Percentiles rank a stretch among this genome's conserved stretches.
These are phyloP conservation scores for Stigmatopora nigra DNA, from an alignment of 2,113 vertebrate genomes.

Conservation along the genomic window DNA sequence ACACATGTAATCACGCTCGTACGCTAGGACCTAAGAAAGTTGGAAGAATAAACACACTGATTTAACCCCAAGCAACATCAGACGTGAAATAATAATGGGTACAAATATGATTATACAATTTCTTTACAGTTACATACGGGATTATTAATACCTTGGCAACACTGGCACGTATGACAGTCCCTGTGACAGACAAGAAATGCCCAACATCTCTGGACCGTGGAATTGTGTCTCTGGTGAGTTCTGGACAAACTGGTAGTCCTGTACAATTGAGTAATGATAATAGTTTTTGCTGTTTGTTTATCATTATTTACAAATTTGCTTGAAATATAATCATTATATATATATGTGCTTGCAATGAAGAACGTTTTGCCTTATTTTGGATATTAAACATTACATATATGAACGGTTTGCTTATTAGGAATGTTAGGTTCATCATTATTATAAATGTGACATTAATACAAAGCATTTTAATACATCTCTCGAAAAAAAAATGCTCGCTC, in stretches of 20 bases:
- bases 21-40: slow-evolving; percentile 75
- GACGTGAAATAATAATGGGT: background rate
- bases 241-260: slow-evolving; percentile 92
- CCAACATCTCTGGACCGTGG: slow-evolving; percentile 85
- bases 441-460: no score
- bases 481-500: no score
- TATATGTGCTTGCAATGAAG: no score
- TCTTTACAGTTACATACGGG: no score
- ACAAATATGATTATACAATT: no score
- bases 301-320: no score
- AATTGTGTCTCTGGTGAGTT: slow-evolving; percentile 88
- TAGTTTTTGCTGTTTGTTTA: background rate
- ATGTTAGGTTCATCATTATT: no score
- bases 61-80: background rate
- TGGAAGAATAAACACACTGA: background rate
- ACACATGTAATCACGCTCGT: slow-evolving; percentile 87
- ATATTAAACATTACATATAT: no score
- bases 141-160: slow-evolving; percentile 68
- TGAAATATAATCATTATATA: no score
- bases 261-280: slow-evolving; percentile 7
- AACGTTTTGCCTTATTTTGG: no score
- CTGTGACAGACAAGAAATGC: slow-evolving; percentile 89
- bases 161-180: slow-evolving; percentile 88
- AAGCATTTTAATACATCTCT: no score
- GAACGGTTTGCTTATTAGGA: no score